Conservation (phyloP, 2,888 invertebrate species). For the Cheilosia impressa region DNA sequence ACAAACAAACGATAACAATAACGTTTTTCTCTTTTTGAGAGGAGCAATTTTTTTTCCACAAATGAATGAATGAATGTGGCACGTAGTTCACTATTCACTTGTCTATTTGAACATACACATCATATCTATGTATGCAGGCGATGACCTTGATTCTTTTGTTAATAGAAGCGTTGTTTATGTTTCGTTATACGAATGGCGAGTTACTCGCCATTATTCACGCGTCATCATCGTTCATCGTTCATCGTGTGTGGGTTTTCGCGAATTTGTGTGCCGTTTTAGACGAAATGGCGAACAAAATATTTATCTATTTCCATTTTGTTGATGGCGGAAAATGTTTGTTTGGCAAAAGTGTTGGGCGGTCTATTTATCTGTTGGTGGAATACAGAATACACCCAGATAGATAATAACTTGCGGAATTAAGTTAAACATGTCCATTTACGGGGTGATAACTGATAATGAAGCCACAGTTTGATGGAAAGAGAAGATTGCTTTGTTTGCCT, state of each 20-base stretch:
- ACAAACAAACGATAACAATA: conserved; percentile 28
- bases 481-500: conserved; percentile 8
- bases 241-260: conserved; percentile 39
- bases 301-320: conserved; percentile 31
- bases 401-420: conserved; percentile 31
- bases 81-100: conserved; percentile 12
- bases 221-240: too few species aligned
- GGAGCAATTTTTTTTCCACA: not conserved
- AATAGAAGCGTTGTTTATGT: conserved; percentile 38
- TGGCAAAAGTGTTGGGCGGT: not conserved
- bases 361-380: not conserved
- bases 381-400: not conserved
- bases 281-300: conserved; percentile 8
- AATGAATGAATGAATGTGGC: conserved; percentile 23
- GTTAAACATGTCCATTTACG: conserved; percentile 11
- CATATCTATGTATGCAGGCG: conserved; percentile 27
- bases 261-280: conserved; percentile 20
- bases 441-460: not conserved
- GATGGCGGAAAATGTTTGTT: not conserved
- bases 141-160: conserved; percentile 59
- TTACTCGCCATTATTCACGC: conserved; percentile 10
- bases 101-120: not conserved
- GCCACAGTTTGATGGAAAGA: not conserved
- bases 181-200: conserved; percentile 3
- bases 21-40: not conserved